Evolutionary conservation across 2,113 vertebrate genomes (phyloP).

Genomic region (Poicephalus gulielmi): DNA sequence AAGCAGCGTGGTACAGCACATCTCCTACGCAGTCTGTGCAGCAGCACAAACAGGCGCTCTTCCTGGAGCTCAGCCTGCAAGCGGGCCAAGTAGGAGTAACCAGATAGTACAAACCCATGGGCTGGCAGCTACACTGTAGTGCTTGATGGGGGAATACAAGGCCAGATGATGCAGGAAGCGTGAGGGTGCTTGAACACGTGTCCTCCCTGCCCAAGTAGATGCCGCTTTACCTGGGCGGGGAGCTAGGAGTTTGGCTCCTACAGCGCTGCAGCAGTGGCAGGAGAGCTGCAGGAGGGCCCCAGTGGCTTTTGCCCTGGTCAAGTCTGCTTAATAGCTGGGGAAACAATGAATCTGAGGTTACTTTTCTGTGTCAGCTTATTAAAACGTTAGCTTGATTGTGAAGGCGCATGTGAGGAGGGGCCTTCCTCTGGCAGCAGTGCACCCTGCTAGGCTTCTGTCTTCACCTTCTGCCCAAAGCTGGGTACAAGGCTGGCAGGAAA

Average conservation of each 20-base stretch:
- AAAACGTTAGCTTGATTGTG: not conserved
- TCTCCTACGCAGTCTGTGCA: not conserved
- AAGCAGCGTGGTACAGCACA: not conserved
- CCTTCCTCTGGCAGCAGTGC: not conserved
- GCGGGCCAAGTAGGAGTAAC: not conserved
- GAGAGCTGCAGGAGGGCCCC: not conserved
- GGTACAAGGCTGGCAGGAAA: not conserved
- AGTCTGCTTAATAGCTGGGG: not conserved
- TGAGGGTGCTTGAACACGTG: not conserved
- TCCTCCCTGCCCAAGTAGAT: not conserved
- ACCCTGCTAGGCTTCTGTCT: not conserved
- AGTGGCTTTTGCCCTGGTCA: rapidly evolving
- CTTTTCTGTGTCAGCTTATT: not conserved
- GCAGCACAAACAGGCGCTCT: not conserved
- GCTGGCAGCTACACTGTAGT: not conserved
- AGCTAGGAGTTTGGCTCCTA: not conserved
- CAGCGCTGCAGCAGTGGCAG: rapidly evolving
- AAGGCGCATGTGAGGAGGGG: rapidly evolving
- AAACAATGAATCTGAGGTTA: not conserved
- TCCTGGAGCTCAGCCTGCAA: not conserved
- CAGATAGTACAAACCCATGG: not conserved
- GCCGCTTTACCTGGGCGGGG: rapidly evolving
- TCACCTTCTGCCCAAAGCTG: not conserved
- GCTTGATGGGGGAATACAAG: not conserved
- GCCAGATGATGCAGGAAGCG: not conserved